A percentile compares a stretch with the other conserved stretches of the same genome.
phyloP scores from a whole-genome alignment of 2,888 invertebrate species.

The Cataglyphis livida region DNA sequence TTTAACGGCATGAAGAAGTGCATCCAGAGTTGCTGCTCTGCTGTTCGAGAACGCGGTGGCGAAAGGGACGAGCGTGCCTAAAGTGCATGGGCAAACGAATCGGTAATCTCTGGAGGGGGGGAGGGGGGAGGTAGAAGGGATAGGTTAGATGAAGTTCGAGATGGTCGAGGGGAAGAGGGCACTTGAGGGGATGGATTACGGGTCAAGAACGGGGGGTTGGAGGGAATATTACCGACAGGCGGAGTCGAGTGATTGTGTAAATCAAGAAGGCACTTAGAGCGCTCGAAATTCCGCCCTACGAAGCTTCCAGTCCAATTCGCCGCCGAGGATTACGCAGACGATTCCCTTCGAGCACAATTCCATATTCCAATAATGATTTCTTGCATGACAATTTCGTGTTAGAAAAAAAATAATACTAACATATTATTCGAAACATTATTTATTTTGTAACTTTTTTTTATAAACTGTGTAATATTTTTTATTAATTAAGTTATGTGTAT shows the following conservation, averaged over 20 bases:
- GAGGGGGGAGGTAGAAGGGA: not conserved
- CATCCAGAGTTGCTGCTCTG: not conserved
- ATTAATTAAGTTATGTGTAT: not conserved
- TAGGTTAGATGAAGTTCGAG: conserved; percentile 11
- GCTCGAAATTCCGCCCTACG: conserved; percentile 19
- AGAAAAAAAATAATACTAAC: not conserved
- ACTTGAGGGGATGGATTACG: conserved; percentile 36
- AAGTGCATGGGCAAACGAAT: conserved; percentile 40
- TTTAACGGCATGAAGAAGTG: conserved; percentile 30
- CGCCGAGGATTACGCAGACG: conserved; percentile 28
- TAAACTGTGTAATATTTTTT: not conserved
- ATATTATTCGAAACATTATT: not conserved
- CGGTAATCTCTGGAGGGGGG: not conserved
- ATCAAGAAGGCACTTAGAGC: conserved; percentile 43
- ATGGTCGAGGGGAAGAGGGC: not conserved
- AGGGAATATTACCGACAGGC: conserved; percentile 18
- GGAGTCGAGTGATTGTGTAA: conserved; percentile 43
- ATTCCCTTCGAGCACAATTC: not conserved
- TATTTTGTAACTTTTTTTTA: too few relatives aligned
- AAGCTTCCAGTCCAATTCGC: conserved; percentile 22
- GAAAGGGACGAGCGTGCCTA: conserved; percentile 6
- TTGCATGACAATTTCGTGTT: not conserved
- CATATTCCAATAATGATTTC: not conserved
- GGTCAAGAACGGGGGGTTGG: conserved; percentile 33
- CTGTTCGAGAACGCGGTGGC: not conserved